Evolutionary conservation across 2,113 vertebrate genomes (phyloP), one percentile per base, ranked within the genome.

Genomic region (Bettongia penicillata): DNA sequence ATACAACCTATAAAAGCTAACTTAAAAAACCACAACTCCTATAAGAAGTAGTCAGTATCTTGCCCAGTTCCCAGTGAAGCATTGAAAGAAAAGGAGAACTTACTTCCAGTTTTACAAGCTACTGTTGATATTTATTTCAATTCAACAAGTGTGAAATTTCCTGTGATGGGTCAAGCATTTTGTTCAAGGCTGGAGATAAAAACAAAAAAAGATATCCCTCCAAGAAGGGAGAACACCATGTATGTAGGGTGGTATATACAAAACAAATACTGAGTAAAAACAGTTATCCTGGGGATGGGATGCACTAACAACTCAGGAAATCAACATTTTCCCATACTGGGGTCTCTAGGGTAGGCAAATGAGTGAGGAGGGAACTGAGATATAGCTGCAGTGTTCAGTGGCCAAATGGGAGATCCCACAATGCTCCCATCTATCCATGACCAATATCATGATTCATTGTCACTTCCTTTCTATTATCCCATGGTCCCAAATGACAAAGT

Each of bases 401-500:
- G 28, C 28, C 9, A 61, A 61, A 11, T 61, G 57, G 28, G 57
- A 31, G 28, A 31, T 31, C 26, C 28, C 28, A 61, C 11, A 37
- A 4, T 61, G 57, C 10, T 61, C 26, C 28, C 12, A 10, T 14
- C 57, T 28, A 61, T 61, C 26, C 26, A 52, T 31, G 28, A 61
- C 28, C 57, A 61, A 11, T 61, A 28, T 26, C 3, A 9, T 57
- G 7, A 57, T 57, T 8, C 26, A 26, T 26, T 57, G 26, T 11
- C 26, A 25, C 10, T 61, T 61, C 57, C 28, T 61, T 61, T 61
- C 28, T 57, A 68, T 28, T 57, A 49, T 89, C 51, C 51, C 50
- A 43, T 52, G 94, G 24, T 96, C 94, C 93, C 93, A 90, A 90
- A 77, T 92, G 91, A 96, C 57, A 31, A 96, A 92, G n/a, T 47